Evolutionary conservation across 2,797 vertebrate genomes (phyloP), one percentile per base, ranked within the genome.

Genomic region (Intellagama lesueurii): DNA sequence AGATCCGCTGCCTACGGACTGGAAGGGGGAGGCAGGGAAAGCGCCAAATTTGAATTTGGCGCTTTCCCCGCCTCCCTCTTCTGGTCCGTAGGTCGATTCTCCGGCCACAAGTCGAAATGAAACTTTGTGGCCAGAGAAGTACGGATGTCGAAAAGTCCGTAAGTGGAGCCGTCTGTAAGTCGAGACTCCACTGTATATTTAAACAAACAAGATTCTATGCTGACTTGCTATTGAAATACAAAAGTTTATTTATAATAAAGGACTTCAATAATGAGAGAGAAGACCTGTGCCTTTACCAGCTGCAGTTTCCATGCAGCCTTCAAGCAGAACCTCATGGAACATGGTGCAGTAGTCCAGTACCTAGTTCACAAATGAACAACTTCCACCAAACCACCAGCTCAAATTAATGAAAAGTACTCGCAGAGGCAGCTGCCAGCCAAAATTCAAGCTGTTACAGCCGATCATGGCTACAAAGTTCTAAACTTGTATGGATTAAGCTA

Each of bases 241-340:
- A 80, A 87, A 35, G 40, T 87, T 60, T 14, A 80, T 87, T 80
- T 81, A 72, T 9, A 70, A 14, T 26, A 87, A 16, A 79, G 77
- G 5, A 32, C 26, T 32, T 73, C 32, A 81, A 19, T 40, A 81
- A 72, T 16, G 32, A 87, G 8, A 52, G 12, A 30, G 70, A 28
- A 56, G 56, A 9, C 35, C 49, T 44, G 73, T 12, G 12, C 47
- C 81, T 8, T 82, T 11, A 73, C 4, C 16, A 56, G 19, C 30
- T 44, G 11, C 52, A 88, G 28, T 69, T 73, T 68, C 17, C 60
- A 78, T 78, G 47, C 16, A 86, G 69, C 40, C 44, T 78, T 87
- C 64, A 69, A 32, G 30, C 28, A 44, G 2, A 52, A 3, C 68
- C 30, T 3, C 69, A 47, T 8, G 26, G 30, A 84, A 24, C 9